Evolutionary conservation across 2,797 vertebrate genomes (phyloP).

Genomic region (Acipenser oxyrinchus): DNA sequence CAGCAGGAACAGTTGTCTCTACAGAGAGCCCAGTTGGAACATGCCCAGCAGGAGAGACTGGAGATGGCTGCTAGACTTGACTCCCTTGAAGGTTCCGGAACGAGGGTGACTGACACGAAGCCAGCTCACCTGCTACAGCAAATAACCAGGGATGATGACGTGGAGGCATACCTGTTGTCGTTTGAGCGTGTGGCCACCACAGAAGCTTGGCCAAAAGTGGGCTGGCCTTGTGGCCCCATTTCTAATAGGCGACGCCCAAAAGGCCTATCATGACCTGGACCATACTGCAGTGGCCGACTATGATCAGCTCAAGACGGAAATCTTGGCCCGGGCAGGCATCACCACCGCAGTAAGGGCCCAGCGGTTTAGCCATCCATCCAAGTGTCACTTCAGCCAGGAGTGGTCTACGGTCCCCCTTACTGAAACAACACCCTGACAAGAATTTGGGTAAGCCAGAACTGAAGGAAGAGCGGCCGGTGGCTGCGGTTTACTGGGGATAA

Average conservation of each 20-base stretch:
- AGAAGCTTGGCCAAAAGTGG: background rate
- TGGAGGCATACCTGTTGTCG: background rate
- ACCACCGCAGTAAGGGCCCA: too few species aligned
- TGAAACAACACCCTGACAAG: too few species aligned
- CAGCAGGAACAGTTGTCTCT: background rate
- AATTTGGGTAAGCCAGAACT: too few species aligned
- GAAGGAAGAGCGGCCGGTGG: too few species aligned
- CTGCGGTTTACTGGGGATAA: too few species aligned
- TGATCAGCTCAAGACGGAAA: too few species aligned
- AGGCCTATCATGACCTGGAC: background rate
- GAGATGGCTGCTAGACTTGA: background rate
- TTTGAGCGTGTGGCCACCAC: background rate
- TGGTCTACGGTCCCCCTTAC: too few species aligned
- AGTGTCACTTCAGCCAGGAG: too few species aligned
- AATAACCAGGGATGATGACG: background rate
- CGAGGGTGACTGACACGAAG: too few species aligned
- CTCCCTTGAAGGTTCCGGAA: background rate
- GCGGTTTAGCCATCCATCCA: too few species aligned
- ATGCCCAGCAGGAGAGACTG: background rate
- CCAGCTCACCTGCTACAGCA: slow-evolving; percentile 3
- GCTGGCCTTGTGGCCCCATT: background rate
- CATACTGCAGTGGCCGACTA: too few species aligned
- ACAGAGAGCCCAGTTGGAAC: background rate
- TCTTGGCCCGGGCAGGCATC: too few species aligned
- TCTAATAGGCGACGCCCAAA: background rate